Conservation (phyloP, 2,113 vertebrate genomes). For the Platysteira castanea region DNA sequence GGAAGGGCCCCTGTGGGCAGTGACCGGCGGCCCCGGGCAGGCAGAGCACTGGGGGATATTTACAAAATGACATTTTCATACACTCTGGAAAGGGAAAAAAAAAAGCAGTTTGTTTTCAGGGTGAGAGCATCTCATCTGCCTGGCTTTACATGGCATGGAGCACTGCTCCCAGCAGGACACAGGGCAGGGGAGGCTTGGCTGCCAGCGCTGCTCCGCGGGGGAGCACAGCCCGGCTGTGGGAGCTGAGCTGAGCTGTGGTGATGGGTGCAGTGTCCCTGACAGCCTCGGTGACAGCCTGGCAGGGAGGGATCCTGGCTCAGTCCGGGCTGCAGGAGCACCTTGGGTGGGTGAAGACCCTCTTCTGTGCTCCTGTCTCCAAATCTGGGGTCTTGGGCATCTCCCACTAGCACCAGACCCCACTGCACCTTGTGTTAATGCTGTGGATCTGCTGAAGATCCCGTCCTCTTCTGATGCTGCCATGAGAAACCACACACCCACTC, state of each 20-base stretch:
- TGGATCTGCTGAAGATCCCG: background rate
- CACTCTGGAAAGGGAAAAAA: background rate
- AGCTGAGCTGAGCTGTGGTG: fast-evolving
- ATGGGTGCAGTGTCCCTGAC: background rate
- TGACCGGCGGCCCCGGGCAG: background rate
- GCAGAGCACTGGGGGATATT: background rate
- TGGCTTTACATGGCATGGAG: background rate
- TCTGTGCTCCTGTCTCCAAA: too few relatives aligned
- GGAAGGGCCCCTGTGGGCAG: background rate
- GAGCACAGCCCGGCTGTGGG: background rate
- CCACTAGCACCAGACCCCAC: background rate
- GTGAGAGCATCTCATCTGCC: background rate
- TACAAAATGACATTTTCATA: slow-evolving; percentile 16
- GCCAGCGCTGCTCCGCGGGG: fast-evolving
- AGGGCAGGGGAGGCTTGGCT: background rate
- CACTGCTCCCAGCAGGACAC: background rate
- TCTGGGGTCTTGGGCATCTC: background rate
- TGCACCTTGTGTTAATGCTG: background rate
- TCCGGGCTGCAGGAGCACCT: background rate
- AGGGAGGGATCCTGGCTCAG: background rate
- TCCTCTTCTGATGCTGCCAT: background rate
- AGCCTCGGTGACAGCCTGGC: background rate
- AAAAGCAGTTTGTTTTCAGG: background rate
- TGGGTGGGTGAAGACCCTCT: background rate
- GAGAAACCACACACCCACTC: background rate